Evolutionary conservation across 2,113 vertebrate genomes (phyloP).

Genomic region (Nibea coibor): DNA sequence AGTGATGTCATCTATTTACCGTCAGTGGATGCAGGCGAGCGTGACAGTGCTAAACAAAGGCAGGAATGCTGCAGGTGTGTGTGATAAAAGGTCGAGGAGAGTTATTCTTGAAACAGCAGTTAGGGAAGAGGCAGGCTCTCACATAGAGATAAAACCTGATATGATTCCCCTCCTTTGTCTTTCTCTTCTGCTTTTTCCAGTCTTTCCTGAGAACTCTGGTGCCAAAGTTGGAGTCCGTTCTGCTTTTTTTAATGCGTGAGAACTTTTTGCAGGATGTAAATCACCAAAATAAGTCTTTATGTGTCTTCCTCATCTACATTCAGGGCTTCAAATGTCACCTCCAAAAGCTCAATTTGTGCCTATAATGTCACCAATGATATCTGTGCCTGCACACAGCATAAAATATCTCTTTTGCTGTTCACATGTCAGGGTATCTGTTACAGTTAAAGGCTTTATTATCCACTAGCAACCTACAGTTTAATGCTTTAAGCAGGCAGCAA

Average conservation of each 20-base stretch:
- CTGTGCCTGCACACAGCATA: not conserved
- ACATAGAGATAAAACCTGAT: conserved; percentile 1
- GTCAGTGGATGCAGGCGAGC: conserved; percentile 34
- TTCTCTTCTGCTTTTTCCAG: conserved; percentile 27
- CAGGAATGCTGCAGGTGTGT: conserved; percentile 68
- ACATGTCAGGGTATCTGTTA: not conserved
- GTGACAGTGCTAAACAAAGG: conserved; percentile 45
- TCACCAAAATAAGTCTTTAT: not conserved
- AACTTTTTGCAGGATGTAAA: not conserved
- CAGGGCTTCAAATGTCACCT: not conserved
- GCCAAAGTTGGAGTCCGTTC: not conserved
- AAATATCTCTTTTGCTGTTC: not conserved
- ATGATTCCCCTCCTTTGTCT: not conserved
- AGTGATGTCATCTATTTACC: conserved; percentile 67
- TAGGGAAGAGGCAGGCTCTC: not conserved
- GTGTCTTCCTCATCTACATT: not conserved
- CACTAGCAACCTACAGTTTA: not conserved
- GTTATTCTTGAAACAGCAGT: conserved; percentile 4
- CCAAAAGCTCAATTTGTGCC: not conserved
- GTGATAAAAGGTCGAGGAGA: not conserved
- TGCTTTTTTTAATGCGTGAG: conserved; percentile 13
- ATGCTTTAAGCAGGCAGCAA: not conserved
- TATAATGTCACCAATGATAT: not conserved
- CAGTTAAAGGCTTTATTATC: not conserved
- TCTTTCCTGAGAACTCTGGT: not conserved